Evolutionary conservation across 2,113 vertebrate genomes (phyloP), one percentile per base, ranked within the genome.

Genomic region (Lamprotornis superbus): DNA sequence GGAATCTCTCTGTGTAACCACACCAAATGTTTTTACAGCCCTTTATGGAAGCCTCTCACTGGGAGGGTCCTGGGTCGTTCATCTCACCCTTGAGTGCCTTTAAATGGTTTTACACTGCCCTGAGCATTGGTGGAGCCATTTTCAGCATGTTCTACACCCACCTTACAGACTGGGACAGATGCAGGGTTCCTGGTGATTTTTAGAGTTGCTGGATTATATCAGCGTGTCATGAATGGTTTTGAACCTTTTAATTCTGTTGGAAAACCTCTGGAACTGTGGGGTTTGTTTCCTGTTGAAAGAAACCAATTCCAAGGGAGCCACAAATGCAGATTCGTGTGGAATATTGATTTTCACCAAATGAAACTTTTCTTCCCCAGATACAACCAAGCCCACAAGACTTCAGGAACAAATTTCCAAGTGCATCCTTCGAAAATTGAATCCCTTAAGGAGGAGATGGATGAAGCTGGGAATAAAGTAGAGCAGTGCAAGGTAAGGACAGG

Each of bases 361-460:
- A 84, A 88, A 25, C 47, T 35, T 68, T 53, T 92, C 61, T 91
- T 86, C 81, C 87, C 46, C 95, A 99, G 99, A 40, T 99, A 99
- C 97, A 99, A 99, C 97, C 99, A 99, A 98, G 99, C 99, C 86
- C 99, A 99, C 98, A 99, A 99, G 96, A 99, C 99, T 73, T 99
- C 99, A 96, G 99, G 98, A 98, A 98, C 99, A 83, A 99, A 99
- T 96, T 99, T 99, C 95, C 99, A 99, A 96, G 98, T 99, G 83
- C 99, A 99, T 97, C 99, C 99, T 42, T 99, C 99, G 33, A 99
- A 99, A 97, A 98, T 99, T 94, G 99, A 99, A 86, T 98, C 99
- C 31, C 98, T 99, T 22, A 99, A 99, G 92, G 99, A 99, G 94
- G 99, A 99, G 96, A 98, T 99, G 98, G 99, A 99, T 76, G 99